Evolutionary conservation across 2,797 vertebrate genomes (phyloP).

Genomic region (Corythornis leucogaster): DNA sequence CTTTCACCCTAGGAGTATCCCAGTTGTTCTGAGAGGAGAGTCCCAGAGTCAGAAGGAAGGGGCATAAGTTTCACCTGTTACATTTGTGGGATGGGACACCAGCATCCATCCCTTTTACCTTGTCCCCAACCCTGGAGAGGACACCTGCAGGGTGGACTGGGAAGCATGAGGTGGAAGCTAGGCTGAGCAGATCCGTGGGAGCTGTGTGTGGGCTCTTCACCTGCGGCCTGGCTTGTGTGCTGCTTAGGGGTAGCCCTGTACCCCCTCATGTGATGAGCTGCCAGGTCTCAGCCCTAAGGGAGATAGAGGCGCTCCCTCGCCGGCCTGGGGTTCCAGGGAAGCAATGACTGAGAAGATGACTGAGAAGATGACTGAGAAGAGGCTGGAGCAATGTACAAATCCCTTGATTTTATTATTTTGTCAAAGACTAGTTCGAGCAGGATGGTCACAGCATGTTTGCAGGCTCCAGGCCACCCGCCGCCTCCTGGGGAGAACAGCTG

Average conservation of each 20-base stretch:
- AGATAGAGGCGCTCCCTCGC: not conserved
- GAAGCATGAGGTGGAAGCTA: not conserved
- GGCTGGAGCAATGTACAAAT: slow-evolving; percentile 71
- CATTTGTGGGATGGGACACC: not conserved
- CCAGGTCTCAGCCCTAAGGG: not conserved
- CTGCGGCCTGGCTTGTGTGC: not conserved
- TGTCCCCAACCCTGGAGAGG: rapidly evolving
- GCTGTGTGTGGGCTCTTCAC: not conserved
- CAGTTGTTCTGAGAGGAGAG: not conserved
- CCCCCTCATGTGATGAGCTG: not conserved
- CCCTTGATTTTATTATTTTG: slow-evolving; percentile 71
- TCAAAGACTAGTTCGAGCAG: slow-evolving; percentile 73
- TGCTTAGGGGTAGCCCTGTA: not conserved
- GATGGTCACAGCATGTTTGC: slow-evolving; percentile 75
- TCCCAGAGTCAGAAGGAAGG: not conserved
- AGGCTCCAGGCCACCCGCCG: not conserved
- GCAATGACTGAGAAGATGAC: not conserved
- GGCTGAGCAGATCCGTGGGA: not conserved
- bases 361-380: too few species aligned
- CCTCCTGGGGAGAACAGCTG: not conserved
- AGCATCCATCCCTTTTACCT: not conserved
- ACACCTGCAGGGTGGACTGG: rapidly evolving
- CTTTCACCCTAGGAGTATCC: not conserved
- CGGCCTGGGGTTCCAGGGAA: rapidly evolving
- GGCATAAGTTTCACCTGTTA: rapidly evolving